Evolutionary conservation across 2,888 invertebrate genomes (phyloP).

Genomic region (Nematopogon swammerdamellus): DNA sequence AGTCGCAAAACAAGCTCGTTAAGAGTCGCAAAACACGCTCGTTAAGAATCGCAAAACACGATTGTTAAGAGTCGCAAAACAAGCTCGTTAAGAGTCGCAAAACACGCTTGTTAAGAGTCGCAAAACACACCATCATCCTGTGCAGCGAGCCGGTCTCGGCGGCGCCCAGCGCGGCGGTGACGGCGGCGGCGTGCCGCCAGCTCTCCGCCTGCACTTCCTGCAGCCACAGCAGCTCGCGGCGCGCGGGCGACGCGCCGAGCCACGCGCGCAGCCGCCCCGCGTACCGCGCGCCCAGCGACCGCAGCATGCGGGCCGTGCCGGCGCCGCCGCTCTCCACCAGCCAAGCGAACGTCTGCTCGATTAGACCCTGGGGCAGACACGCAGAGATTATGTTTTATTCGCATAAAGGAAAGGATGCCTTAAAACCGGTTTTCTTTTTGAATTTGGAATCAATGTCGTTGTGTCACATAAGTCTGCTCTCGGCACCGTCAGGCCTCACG

Average conservation of each 20-base stretch:
- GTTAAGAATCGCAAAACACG: no score
- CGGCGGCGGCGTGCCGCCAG: constrained; percentile 12
- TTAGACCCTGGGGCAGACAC: constrained; percentile 30
- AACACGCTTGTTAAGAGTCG: no score
- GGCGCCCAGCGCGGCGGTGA: constrained; percentile 36
- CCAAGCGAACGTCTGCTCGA: constrained; percentile 26
- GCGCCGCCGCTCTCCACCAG: constrained; percentile 16
- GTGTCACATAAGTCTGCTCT: no score
- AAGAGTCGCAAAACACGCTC: no score
- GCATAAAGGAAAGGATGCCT: no score
- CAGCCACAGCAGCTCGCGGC: constrained; percentile 67
- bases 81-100: not conserved
- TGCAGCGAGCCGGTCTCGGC: constrained; percentile 64
- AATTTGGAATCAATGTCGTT: no score
- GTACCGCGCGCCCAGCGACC: constrained; percentile 9
- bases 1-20: no score
- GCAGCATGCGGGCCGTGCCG: constrained; percentile 11
- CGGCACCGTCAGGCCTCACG: no score
- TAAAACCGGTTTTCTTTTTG: no score
- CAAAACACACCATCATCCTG: constrained; percentile 57
- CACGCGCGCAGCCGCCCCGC: constrained; percentile 13
- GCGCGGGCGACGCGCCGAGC: constrained; percentile 12
- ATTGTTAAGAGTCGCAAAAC: not conserved
- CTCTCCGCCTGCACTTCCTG: constrained; percentile 24
- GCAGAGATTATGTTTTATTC: no score